Conservation (phyloP, 1,140 invertebrate species). For the Aricia agestis region DNA sequence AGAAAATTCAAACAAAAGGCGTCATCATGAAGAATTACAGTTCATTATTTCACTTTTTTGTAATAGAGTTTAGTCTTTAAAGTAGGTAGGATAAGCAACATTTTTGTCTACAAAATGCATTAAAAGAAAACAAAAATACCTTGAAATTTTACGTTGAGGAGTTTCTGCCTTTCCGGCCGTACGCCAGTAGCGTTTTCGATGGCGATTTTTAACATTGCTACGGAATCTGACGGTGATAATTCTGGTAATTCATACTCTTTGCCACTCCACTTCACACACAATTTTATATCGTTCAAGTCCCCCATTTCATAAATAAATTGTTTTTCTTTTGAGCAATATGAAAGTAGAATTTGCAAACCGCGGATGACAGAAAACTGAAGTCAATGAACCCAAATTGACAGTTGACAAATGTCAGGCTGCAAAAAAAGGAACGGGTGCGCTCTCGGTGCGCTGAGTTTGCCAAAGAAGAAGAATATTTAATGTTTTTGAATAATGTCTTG, state of each 20-base stretch:
- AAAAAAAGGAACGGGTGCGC: too few relatives aligned
- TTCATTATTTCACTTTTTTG: too few relatives aligned
- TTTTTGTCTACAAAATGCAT: too few relatives aligned
- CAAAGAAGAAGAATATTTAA: too few relatives aligned
- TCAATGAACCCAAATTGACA: conserved; percentile 8
- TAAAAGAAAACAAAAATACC: conserved; percentile 68
- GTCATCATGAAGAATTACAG: too few relatives aligned
- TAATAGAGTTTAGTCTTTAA: too few relatives aligned
- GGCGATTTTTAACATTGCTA: conserved; percentile 85
- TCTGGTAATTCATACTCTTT: conserved; percentile 87
- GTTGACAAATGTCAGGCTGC: not conserved
- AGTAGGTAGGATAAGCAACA: too few relatives aligned
- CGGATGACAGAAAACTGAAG: not conserved
- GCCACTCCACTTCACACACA: conserved; percentile 94
- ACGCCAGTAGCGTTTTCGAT: conserved; percentile 90
- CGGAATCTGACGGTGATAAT: conserved; percentile 83
- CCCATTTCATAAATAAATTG: conserved; percentile 55
- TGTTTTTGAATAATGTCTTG: too few relatives aligned
- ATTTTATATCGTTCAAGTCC: conserved; percentile 68
- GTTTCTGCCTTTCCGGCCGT: conserved; percentile 91
- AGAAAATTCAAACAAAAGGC: too few relatives aligned
- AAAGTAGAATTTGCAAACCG: not conserved
- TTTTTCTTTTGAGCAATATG: conserved; percentile 31
- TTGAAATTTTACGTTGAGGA: conserved; percentile 94
- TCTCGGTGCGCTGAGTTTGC: too few relatives aligned